Evolutionary conservation across 1,140 invertebrate genomes (phyloP), one percentile per base, ranked within the genome.

Genomic region (Achatina immaculata): DNA sequence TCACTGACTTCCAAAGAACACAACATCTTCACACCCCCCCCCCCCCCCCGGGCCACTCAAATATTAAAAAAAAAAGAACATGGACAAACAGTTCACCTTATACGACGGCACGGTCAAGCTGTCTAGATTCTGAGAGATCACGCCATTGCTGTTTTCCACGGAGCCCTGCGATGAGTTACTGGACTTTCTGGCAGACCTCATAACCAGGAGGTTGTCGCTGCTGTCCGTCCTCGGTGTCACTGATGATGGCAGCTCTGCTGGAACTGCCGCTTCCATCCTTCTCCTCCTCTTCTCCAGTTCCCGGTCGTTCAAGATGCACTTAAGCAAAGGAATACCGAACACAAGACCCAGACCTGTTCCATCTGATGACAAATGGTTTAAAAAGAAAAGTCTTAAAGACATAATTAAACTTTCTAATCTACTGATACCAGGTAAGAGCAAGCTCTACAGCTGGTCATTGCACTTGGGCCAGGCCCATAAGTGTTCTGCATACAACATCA

Each of bases 281-380:
- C 51, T 84, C 45, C 76, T 48, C 74, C 79, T 84, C 93, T 94
- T 81, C 93, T 93, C 75, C 92, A 90, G 92, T 85, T 94, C 93
- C 77, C 94, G 86, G 88, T 97, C 96, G 84, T 96, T 95, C 85
- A 95, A 94, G 76, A 97, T 93, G 87, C 96, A 96, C 86, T 95
- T 94, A 45, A 93, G 92, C 82, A 97, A 90, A 11, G 95, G 94
- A 83, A 96, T 94, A 2, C 96, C 96, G 88, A 98, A 98, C 81
- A 97, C 95, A 80, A 95, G 83, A 1, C 92, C 92, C 55, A 62
- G 1, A 16, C 6, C 16, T 62, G 58, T 62, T 62, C 58, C 58
- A 31, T 62, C 58, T 62, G n/a, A n/a, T n/a, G n/a, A n/a, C n/a
- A n/a, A n/a, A n/a, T n/a, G n/a, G n/a, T n/a, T n/a, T n/a, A n/a